Evolutionary conservation across 37 sponge, comb jelly and placozoan species (phyloP).

Genomic region (Agelas oroides): DNA sequence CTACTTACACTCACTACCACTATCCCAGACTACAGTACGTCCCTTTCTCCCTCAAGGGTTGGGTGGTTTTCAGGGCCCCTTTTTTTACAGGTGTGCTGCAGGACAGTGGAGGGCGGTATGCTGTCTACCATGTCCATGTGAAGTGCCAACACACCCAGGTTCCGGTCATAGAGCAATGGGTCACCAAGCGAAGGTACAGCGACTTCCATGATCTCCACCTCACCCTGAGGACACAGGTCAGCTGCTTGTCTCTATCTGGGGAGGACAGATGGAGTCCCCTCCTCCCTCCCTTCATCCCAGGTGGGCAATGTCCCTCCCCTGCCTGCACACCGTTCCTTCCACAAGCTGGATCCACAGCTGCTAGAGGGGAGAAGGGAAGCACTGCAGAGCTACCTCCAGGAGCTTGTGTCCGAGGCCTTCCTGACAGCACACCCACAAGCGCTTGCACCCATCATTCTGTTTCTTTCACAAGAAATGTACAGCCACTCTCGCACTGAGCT

Average conservation of each 20-base stretch:
- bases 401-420: slow-evolving; percentile 30
- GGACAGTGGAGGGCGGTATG: too few species aligned
- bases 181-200: slow-evolving; percentile 39
- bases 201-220: slow-evolving; percentile 78
- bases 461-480: slow-evolving; percentile 53
- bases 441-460: slow-evolving; percentile 25
- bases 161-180: slow-evolving; percentile 54
- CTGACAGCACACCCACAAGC: slow-evolving; percentile 34
- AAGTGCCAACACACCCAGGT: slow-evolving; percentile 47
- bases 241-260: too few species aligned
- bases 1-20: neutral
- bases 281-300: slow-evolving; percentile 28
- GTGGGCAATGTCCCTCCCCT: slow-evolving; percentile 37
- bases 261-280: too few species aligned
- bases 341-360: slow-evolving; percentile 49
- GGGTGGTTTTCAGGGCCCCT: too few species aligned
- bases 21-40: neutral
- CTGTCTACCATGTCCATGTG: slow-evolving; percentile 45
- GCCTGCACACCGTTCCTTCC: slow-evolving; percentile 54
- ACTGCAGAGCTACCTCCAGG: slow-evolving; percentile 60
- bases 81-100: too few species aligned
- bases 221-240: slow-evolving; percentile 48
- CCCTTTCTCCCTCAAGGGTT: neutral
- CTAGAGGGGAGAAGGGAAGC: slow-evolving; percentile 44
- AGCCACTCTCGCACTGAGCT: slow-evolving; percentile 39